phyloP scores from a whole-genome alignment of 2,113 vertebrate species.

The Syngnathoides biaculeatus region DNA sequence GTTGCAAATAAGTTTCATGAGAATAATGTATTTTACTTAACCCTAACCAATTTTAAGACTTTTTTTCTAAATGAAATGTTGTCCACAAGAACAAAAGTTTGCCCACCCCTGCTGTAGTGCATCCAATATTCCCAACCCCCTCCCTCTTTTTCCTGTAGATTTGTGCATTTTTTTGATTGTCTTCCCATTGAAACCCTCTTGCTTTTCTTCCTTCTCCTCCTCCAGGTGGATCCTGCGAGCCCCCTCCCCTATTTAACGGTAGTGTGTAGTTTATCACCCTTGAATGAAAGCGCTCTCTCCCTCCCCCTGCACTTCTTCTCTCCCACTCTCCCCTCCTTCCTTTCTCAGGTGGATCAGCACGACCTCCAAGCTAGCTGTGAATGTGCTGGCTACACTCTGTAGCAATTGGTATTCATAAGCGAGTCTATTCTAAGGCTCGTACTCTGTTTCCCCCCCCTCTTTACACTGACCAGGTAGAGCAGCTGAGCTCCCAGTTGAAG shows the following conservation, averaged over 20 bases:
- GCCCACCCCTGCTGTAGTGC: background rate
- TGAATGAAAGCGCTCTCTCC: conserved; percentile 41
- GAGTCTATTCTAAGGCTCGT: conserved; percentile 37
- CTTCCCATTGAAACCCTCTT: conserved; percentile 12
- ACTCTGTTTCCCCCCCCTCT: conserved; percentile 4
- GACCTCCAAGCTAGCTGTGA: conserved; percentile 60
- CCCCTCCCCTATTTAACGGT: conserved; percentile 35
- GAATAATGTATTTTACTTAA: too few relatives aligned
- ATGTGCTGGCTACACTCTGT: conserved; percentile 49
- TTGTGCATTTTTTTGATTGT: background rate
- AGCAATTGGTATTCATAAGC: conserved; percentile 28
- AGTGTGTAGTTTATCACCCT: conserved; percentile 42
- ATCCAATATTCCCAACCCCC: conserved; percentile 3
- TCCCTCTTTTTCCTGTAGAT: conserved; percentile 2
- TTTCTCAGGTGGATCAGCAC: conserved; percentile 72
- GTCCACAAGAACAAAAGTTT: background rate
- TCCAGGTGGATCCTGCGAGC: conserved; percentile 53
- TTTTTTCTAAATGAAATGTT: background rate
- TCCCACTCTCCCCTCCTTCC: conserved; percentile 43
- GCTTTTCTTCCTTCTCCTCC: conserved; percentile 31
- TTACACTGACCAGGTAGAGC: conserved; percentile 78
- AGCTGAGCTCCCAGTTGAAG: conserved; percentile 85
- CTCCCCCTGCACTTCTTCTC: conserved; percentile 40
- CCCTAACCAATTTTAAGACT: too few relatives aligned
- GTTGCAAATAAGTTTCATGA: too few relatives aligned